Evolutionary conservation across 2,797 vertebrate species (phyloP), one percentile per base, ranked within the genome.

Genomic region (Platyrinchus mystaceus): DNA sequence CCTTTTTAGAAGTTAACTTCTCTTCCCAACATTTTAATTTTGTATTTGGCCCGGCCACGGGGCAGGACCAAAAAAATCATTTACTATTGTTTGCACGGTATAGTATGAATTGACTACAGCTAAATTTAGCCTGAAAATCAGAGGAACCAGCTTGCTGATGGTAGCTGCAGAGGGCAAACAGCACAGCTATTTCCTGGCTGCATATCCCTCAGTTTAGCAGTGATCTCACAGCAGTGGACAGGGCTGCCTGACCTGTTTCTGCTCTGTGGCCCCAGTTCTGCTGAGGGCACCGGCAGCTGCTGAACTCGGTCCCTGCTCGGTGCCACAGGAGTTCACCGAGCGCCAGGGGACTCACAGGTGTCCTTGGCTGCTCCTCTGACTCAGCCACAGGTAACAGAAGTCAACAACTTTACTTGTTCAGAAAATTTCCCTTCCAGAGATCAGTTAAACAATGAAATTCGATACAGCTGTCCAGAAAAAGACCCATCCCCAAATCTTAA

Each of bases 311-410:
- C 58, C 74, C 41, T 16, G 17, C 34, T 23, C 20, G 9, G 43
- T 46, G 55, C 19, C 36, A 6, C 8, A 5, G 27, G 7, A 62
- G 39, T 36, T 46, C 39, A 8, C 3, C 1, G 4, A 28, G 46
- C 13, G 10, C 74, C 21, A 13, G 28, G 68, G 60, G 12, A 20
- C 30, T 7, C 7, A 2, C 2, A 6, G 14, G 3, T 27, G 62
- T 30, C 50, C 73, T 49, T 32, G 52, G 68, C 37, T 75, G 73
- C 66, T 89, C 52, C 74, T n/a, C 50, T 55, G 21, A 26, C 59
- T 59, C 66, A 2, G 20, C 16, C 27, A 6, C 2, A 1, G n/a
- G 12, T 5, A 9, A 6, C 2, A 2, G 28, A 50, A 46, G 4
- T 2, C 73, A 88, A 39, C 2, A 32, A 17, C 47, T 66, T 67